phyloP scores from a whole-genome alignment of 2,888 invertebrate genomes.

The Thecophora atra region DNA sequence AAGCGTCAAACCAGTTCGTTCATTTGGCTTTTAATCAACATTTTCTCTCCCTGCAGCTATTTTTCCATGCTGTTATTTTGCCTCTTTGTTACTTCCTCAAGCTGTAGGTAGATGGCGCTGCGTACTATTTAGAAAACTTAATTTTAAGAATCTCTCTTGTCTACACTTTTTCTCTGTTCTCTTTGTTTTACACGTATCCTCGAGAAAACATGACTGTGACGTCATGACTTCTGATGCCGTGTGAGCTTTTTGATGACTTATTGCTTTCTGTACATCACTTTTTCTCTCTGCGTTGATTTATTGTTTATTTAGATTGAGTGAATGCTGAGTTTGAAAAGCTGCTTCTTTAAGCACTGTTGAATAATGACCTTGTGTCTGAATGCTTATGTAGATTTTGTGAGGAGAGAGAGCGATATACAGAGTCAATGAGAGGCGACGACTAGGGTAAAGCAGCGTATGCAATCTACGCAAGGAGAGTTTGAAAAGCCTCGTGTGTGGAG shows the following conservation, averaged over 20 bases:
- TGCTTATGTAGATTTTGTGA: background rate
- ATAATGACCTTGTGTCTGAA: conserved; percentile 1
- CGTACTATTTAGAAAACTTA: background rate
- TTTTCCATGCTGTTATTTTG: too few relatives aligned
- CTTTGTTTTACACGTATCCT: too few relatives aligned
- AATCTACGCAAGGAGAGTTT: too few relatives aligned
- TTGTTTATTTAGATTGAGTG: conserved; percentile 14
- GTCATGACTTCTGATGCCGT: background rate
- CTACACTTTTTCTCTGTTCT: background rate
- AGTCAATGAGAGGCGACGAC: background rate
- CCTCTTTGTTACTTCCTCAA: background rate
- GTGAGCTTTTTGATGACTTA: background rate
- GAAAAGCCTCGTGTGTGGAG: too few relatives aligned
- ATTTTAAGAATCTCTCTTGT: background rate
- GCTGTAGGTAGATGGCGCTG: conserved; percentile 10
- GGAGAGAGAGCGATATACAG: background rate
- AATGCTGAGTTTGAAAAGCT: background rate
- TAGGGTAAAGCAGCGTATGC: background rate
- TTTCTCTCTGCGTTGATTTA: background rate
- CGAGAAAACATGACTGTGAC: background rate
- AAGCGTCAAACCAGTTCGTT: too few relatives aligned
- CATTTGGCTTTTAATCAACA: too few relatives aligned
- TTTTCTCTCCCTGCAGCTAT: too few relatives aligned
- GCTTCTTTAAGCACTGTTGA: background rate
- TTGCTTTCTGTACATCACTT: too few relatives aligned